Base-by-base conservation (phyloP, 2,113 vertebrate species). In the Uria lomvia region DNA sequence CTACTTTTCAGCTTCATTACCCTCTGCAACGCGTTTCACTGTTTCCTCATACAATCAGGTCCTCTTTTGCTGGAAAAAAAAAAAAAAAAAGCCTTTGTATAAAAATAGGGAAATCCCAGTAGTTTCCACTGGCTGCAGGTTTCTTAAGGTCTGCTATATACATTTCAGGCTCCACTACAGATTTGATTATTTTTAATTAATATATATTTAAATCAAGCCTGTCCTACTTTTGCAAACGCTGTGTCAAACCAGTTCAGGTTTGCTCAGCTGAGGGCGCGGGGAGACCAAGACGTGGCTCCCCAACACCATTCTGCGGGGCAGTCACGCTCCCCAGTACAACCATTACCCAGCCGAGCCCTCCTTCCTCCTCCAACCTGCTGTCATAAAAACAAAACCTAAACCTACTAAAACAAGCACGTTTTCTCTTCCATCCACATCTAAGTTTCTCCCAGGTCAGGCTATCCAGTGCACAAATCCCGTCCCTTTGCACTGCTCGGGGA, bases 1-100 rank as follows among this genome's bases (percentile, higher is more conserved):
- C 36, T 38, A 5, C 32, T 79, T 91, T 86, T 82, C 95, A 95
- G 92, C 84, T 67, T 92, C 93, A 76, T 78, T 89, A 11, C 86
- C 76, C 88, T 87, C 91, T 43, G 86, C 62, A 71, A 27, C 0
- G 1, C 5, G 6, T 24, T 86, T 74, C 6, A 0, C 82, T n/a
- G 60, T 30, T 94, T 92, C 88, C 91, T 89, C 71, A 19, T 13
- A 47, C 66, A 81, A 34, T 13, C 76, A 62, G 36, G 56, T 82
- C 60, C 86, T 81, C 80, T 85, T 88, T 11, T 43, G 27, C 52
- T 72, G 65, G 38, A 68, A 42, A 63, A 71, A 59, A 68, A 83
- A 68, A 83, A 58, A 66, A 24, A 71, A 49, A 63, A 23, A 45
- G 43, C 3, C 36, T 74, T 59, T 47, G 36, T 50, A 15, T 6